These are phyloP conservation scores for Protobothrops flavoviridis DNA, from an alignment of 2,113 vertebrate species.

Conservation along the genomic window DNA sequence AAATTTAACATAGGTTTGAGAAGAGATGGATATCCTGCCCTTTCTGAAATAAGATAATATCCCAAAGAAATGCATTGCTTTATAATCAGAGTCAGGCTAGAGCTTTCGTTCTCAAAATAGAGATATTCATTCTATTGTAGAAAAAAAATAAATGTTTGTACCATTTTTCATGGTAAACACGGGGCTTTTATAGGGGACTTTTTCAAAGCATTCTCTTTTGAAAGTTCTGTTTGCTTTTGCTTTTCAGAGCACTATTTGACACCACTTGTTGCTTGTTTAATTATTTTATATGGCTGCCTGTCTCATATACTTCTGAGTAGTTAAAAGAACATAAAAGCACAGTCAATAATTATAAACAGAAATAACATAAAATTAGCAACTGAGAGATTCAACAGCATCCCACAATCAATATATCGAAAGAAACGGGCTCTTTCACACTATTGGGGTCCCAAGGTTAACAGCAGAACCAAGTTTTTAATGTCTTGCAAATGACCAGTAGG, in stretches of 20 bases:
- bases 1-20: neutral
- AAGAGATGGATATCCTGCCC: neutral
- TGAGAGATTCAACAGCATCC: neutral
- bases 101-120: neutral
- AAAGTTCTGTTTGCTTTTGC: neutral
- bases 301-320: neutral
- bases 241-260: neutral
- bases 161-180: neutral
- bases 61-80: neutral
- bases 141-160: neutral
- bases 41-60: neutral
- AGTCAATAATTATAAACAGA: neutral
- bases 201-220: neutral
- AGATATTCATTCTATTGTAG: neutral
- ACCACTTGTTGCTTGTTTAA: neutral
- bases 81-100: neutral
- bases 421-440: neutral
- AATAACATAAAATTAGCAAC: neutral
- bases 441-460: neutral
- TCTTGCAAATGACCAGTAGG: neutral
- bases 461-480: neutral
- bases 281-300: neutral
- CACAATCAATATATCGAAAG: neutral
- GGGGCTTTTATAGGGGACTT: neutral
- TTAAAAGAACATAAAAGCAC: neutral